phyloP scores from a whole-genome alignment of 2,888 invertebrate genomes.

The Agonum fuliginosum region DNA sequence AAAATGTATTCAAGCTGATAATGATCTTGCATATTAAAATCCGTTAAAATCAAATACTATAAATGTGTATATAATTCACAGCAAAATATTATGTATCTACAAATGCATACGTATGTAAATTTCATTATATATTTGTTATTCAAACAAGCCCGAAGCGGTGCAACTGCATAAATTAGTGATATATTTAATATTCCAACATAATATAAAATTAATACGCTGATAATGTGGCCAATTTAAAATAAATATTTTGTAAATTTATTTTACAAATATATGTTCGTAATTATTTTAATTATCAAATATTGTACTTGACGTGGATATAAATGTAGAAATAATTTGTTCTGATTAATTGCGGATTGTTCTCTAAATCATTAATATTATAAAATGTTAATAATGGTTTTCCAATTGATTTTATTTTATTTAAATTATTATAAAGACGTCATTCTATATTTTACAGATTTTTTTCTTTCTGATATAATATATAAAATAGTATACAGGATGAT shows the following conservation, averaged over 20 bases:
- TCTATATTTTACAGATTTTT: too few relatives aligned
- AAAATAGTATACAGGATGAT: too few relatives aligned
- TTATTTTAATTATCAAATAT: background rate
- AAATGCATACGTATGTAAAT: background rate
- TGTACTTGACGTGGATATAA: too few relatives aligned
- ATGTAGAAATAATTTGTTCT: too few relatives aligned
- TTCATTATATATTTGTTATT: background rate
- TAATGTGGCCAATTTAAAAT: background rate
- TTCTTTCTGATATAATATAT: too few relatives aligned
- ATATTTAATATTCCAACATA: background rate
- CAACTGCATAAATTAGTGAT: background rate
- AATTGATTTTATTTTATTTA: too few relatives aligned
- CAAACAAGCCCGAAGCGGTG: background rate
- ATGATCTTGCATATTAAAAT: background rate
- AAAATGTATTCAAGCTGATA: background rate
- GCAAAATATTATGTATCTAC: background rate
- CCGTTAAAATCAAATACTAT: background rate
- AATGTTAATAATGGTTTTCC: too few relatives aligned
- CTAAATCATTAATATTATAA: too few relatives aligned
- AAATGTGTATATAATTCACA: background rate
- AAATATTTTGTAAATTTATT: background rate
- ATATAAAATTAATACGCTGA: background rate
- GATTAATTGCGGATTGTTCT: too few relatives aligned
- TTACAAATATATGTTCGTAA: background rate
- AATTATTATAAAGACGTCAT: too few relatives aligned